Evolutionary conservation across 2,113 vertebrate species (phyloP), one percentile per base, ranked within the genome.

Genomic region (Oreochromis tanganicae): DNA sequence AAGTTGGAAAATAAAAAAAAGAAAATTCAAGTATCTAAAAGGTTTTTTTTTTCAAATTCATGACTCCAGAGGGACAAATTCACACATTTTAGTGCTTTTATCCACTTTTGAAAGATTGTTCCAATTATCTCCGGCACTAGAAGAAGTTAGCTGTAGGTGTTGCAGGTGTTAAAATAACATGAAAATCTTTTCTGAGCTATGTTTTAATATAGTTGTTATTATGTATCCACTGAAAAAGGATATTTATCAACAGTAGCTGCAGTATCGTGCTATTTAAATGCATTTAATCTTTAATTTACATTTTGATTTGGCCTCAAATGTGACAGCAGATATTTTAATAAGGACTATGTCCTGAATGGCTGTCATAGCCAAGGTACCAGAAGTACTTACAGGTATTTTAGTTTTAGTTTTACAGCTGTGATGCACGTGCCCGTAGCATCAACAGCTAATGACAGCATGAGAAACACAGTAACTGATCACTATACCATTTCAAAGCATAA

Each of bases 251-350:
- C n/a, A 43, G 13, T 1, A n/a, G 38, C 66, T 71, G n/a, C n/a
- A 71, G 36, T 71, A 24, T 21, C 1, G 13, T 0, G 38, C 1
- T 4, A 43, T 71, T 21, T 0, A 43, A 41, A 41, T 43, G 38
- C 21, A 24, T 43, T 27, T n/a, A 43, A 11, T 4, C 50, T 19
- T 52, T 52, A 16, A 41, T 68, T 41, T 41, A 68, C 0, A 71
- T 43, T 43, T 71, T 5, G 66, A 71, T 43, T 71, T 43, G 3
- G 66, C 66, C 38, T 68, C 34, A 73, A 27, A 29, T 73, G 13
- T 27, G 41, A 46, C 41, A 14, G 19, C 27, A 17, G 14, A 3
- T 14, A 16, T 27, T 16, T 27, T 16, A 73, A 73, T 46, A 2
- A 73, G 41, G 41, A 9, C 14, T 10, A 3, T 10, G 9, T 16